A percentile compares a stretch with the other conserved stretches of the same genome.
These are phyloP conservation scores for Leptestheria dahalacensis DNA, from an alignment of 1,140 invertebrate species.

Conservation along the genomic window DNA sequence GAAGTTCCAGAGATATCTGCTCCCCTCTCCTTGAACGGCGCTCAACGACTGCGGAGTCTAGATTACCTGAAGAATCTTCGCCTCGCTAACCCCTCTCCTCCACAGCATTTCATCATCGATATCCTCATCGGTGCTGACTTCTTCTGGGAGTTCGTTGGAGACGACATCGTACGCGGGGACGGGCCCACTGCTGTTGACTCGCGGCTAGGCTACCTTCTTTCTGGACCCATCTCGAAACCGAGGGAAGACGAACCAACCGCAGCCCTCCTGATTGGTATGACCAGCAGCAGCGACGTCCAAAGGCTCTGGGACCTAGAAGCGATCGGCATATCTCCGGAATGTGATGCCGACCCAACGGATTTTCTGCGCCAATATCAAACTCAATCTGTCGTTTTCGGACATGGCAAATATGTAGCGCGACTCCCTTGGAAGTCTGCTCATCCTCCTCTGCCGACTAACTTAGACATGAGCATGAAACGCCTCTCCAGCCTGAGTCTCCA, in stretches of 20 bases:
- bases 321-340: neutral
- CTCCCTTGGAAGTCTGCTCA: conserved; percentile 8
- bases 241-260: neutral
- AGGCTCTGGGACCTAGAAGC: neutral
- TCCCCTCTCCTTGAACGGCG: neutral
- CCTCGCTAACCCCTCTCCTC: neutral
- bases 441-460: conserved; percentile 7
- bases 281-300: neutral
- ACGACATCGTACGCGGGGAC: neutral
- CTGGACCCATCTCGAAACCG: neutral
- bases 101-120: neutral
- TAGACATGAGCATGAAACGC: neutral
- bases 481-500: neutral
- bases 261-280: neutral
- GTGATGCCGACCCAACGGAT: neutral
- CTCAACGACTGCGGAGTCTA: neutral
- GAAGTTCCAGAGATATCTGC: conserved; percentile 3
- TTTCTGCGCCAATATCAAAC: neutral
- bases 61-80: neutral
- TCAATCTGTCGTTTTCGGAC: neutral
- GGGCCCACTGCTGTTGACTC: conserved; percentile 4
- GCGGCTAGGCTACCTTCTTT: neutral
- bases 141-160: conserved; percentile 9
- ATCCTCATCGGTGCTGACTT: conserved; percentile 9
- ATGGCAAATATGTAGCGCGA: neutral